Percentiles rank a stretch among this genome's conserved stretches.
Evolutionary conservation across 2,113 vertebrate species (phyloP).

Genomic region (Coptodon rendalli): DNA sequence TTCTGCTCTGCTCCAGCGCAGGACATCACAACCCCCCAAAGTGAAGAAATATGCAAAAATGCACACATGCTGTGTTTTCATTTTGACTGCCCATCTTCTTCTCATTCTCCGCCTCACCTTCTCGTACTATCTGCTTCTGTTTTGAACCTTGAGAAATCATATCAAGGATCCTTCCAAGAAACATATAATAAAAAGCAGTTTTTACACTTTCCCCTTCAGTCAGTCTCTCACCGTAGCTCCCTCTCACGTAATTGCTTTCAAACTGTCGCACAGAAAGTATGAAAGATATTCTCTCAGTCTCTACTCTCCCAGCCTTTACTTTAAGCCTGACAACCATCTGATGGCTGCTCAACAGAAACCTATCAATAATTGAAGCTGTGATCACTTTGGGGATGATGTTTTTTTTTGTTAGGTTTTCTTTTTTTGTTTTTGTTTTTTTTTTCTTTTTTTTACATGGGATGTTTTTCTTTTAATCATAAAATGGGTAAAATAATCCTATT

Average conservation of each 20-base stretch:
- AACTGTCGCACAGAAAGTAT: slow-evolving; percentile 25
- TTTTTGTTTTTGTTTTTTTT: not conserved
- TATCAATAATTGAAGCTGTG: slow-evolving; percentile 53
- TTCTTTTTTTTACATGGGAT: not conserved
- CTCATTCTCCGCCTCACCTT: not conserved
- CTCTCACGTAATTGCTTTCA: slow-evolving; percentile 43
- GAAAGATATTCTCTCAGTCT: not conserved
- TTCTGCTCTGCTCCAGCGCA: not conserved
- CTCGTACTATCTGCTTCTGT: not conserved
- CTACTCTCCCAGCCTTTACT: not conserved
- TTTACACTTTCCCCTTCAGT: not conserved
- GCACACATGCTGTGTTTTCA: not conserved
- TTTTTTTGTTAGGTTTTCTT: not conserved
- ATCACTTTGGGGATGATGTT: slow-evolving; percentile 26
- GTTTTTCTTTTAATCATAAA: not conserved
- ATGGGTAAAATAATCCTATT: slow-evolving; percentile 18
- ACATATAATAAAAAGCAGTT: not conserved
- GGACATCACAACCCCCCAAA: not conserved
- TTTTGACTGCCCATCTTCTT: not conserved
- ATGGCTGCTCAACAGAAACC: slow-evolving; percentile 20
- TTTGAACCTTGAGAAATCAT: slow-evolving; percentile 4
- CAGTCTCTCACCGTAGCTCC: not conserved
- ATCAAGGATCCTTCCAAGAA: not conserved
- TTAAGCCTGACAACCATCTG: slow-evolving; percentile 33
- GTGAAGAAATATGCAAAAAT: slow-evolving; percentile 31